A percentile compares a stretch with the other conserved stretches of the same genome.
These are phyloP conservation scores for Drosophila tsacasi DNA, from an alignment of 1,140 invertebrate species.

Conservation along the genomic window DNA sequence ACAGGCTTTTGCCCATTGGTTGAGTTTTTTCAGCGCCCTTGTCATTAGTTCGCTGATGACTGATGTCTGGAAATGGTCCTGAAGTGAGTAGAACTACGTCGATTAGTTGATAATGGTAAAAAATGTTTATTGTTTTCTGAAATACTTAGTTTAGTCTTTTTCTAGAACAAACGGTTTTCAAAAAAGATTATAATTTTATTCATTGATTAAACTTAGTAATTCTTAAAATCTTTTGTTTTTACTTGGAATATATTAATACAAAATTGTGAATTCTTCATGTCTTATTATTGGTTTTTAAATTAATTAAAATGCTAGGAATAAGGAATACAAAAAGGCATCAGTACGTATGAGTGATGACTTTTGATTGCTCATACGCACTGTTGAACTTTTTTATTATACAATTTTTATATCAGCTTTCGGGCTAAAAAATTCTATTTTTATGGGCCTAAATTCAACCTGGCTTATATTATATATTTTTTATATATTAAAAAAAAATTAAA, in stretches of 20 bases:
- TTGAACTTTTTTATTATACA: not conserved
- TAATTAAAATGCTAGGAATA: not conserved
- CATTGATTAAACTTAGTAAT: not conserved
- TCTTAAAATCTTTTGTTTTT: not conserved
- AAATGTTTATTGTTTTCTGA: not conserved
- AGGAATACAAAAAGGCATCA: not conserved
- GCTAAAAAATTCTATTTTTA: not conserved
- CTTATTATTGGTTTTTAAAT: not conserved
- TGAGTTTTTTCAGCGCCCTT: too few relatives aligned
- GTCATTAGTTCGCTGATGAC: too few relatives aligned
- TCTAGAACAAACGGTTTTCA: not conserved
- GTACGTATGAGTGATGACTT: not conserved
- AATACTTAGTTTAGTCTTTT: not conserved
- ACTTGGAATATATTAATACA: not conserved
- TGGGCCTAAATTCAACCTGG: not conserved
- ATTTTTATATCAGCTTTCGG: not conserved
- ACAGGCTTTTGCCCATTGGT: too few relatives aligned
- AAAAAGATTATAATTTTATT: not conserved
- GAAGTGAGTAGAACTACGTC: too few relatives aligned
- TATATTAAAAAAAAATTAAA: not conserved
- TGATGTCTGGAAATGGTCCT: too few relatives aligned
- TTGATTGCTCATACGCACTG: not conserved
- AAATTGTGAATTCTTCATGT: rapidly evolving
- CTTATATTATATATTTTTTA: too few relatives aligned
- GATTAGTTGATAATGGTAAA: not conserved